Evolutionary conservation across 2,113 vertebrate species (phyloP).

Genomic region (Tangachromis dhanisi): DNA sequence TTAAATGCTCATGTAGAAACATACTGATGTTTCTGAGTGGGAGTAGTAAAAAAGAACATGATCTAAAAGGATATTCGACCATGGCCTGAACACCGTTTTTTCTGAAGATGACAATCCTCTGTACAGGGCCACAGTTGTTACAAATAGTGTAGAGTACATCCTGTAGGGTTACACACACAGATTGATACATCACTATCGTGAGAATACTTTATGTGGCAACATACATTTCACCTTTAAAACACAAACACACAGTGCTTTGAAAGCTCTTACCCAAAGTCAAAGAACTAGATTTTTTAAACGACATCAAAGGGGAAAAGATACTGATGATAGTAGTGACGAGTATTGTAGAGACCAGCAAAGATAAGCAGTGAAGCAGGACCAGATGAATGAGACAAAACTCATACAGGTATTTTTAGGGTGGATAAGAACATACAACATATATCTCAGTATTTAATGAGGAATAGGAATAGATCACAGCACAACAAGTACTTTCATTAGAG

Average conservation of each 20-base stretch:
- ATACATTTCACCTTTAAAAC: not conserved
- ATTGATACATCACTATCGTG: rapidly evolving
- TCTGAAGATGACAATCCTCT: conserved; percentile 95
- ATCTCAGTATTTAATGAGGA: not conserved
- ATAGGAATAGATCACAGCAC: not conserved
- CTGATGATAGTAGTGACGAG: not conserved
- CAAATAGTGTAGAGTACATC: conserved; percentile 95
- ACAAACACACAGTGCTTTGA: not conserved
- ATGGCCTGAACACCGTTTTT: conserved; percentile 96
- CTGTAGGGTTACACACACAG: conserved; percentile 55
- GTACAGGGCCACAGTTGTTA: conserved; percentile 92
- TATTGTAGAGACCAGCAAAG: not conserved
- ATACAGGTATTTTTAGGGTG: not conserved
- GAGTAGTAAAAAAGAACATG: not conserved
- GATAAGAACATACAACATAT: not conserved
- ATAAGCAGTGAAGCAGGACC: not conserved
- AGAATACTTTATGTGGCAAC: not conserved
- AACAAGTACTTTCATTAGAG: not conserved
- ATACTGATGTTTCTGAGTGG: not conserved
- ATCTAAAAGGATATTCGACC: conserved; percentile 92
- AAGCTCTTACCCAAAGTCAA: not conserved
- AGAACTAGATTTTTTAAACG: not conserved
- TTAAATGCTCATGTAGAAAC: not conserved
- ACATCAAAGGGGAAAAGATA: not conserved
- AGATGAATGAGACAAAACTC: not conserved